These are phyloP conservation scores for Bucco capensis DNA, from an alignment of 2,113 vertebrate genomes.

Conservation along the genomic window DNA sequence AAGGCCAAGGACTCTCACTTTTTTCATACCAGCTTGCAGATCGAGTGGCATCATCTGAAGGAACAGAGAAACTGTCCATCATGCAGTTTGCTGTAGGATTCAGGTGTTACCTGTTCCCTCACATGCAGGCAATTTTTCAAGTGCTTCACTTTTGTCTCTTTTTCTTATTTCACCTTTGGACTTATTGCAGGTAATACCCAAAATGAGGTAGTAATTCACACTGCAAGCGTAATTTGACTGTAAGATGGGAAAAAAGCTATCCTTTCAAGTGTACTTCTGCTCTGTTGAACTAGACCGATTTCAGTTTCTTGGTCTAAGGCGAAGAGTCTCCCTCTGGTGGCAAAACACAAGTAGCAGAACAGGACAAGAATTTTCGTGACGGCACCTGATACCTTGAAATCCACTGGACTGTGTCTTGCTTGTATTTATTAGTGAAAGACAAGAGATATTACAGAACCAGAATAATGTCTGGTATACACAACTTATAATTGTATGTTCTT, in stretches of 20 bases:
- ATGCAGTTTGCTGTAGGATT: neutral
- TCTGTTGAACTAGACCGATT: accelerated
- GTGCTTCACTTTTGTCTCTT: neutral
- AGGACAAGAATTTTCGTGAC: neutral
- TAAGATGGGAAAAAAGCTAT: neutral
- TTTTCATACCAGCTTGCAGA: accelerated
- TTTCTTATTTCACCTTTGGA: neutral
- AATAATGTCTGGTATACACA: neutral
- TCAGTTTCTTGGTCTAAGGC: neutral
- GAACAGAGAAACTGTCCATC: neutral
- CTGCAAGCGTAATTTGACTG: neutral
- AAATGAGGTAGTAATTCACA: neutral
- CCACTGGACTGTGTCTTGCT: neutral
- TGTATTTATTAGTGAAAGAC: neutral
- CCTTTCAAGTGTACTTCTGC: neutral
- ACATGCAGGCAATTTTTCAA: neutral
- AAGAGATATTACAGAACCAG: neutral
- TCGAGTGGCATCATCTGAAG: neutral
- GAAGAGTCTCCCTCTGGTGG: constrained; percentile 59
- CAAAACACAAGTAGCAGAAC: neutral
- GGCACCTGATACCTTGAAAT: neutral
- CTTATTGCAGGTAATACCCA: neutral
- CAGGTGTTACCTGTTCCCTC: neutral
- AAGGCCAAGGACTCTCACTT: neutral
- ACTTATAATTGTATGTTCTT: too few species aligned